Conservation (phyloP, 1,140 invertebrate species). For the Drosophila burlai region DNA sequence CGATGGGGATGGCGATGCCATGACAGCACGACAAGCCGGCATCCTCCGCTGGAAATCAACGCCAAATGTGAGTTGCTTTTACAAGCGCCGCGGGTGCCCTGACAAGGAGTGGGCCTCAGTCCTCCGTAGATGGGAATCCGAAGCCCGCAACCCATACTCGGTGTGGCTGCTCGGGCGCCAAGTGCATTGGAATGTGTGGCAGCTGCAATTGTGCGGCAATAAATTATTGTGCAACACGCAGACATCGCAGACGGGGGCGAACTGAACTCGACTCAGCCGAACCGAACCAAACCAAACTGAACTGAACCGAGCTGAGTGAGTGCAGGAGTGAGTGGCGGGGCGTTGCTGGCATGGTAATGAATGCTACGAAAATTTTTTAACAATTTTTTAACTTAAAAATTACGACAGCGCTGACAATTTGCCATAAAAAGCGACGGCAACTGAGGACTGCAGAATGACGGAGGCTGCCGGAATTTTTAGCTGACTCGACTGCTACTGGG, state of each 20-base stretch:
- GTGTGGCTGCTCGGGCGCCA: slow-evolving; percentile 60
- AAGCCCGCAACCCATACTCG: slow-evolving; percentile 17
- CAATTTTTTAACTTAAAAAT: slow-evolving; percentile 83
- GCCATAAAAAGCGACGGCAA: slow-evolving; percentile 63
- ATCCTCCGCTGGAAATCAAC: slow-evolving; percentile 54
- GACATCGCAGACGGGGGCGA: slow-evolving; percentile 51
- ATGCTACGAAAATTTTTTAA: slow-evolving; percentile 80
- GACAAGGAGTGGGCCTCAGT: slow-evolving; percentile 17
- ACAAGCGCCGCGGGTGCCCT: slow-evolving; percentile 70
- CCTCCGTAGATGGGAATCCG: slow-evolving; percentile 13
- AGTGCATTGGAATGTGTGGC: slow-evolving; percentile 82
- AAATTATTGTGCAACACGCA: slow-evolving; percentile 83
- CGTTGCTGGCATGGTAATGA: slow-evolving; percentile 66
- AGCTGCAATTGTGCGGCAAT: slow-evolving; percentile 82
- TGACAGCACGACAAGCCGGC: slow-evolving; percentile 51
- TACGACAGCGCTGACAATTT: slow-evolving; percentile 80
- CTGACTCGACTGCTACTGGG: slow-evolving; percentile 50
- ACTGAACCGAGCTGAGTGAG: slow-evolving; percentile 19
- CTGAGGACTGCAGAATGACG: slow-evolving; percentile 22
- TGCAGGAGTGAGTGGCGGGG: slow-evolving; percentile 52
- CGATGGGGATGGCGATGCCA: slow-evolving; percentile 23
- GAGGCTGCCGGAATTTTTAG: slow-evolving; percentile 54
- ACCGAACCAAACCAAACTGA: neutral
- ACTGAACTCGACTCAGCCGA: slow-evolving; percentile 8
- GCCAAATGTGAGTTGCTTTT: slow-evolving; percentile 65